Base-by-base conservation (phyloP, 2,113 vertebrate species). In the Anguilla japonica region DNA sequence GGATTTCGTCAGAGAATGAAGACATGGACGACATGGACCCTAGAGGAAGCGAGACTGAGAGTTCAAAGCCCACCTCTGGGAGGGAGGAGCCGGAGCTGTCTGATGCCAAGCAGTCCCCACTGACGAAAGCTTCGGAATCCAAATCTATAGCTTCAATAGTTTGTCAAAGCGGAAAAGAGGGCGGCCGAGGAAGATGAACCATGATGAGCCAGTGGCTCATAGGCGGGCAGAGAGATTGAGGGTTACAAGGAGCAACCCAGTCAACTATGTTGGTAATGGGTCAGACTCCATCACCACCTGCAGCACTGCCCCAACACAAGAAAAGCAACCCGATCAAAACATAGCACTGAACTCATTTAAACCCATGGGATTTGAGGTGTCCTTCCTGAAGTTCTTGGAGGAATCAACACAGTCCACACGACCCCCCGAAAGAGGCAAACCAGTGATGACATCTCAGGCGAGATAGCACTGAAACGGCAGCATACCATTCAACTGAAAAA, bases 301-400 rank as follows among this genome's bases (percentile, higher is more conserved):
- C 46, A 81, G 88, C 41, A 75, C 89, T 0, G 84, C 89, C 0
- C 88, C 95, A 0, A 90, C 93, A 0, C 93, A 92, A 0, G 95
- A 97, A 50, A 96, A 97, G 4, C 92, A 29, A n/a, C 46, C 93
- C 0, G 96, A 97, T 60, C 94, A 95, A 0, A 91, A 92, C 67
- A 95, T 96, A 5, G 95, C 96, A 0, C 95, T 98, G 94, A 96
- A 96, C 89, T 96, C 98, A 0, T 99, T 99, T 89, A 99, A 98
- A 87, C 98, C 98, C 0, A 98, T 99, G 97, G 98, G 98, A 46
- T 99, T 99, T 90, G 98, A 99, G 93, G 96, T 97, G 67, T 99
- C 98, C 0, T 99, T 99, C 92, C 94, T 99, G 63, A 97, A 99
- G 88, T 99, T 99, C 88, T 93, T 99, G 18, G 97, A 99, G 89